Evolutionary conservation across 2,888 invertebrate species (phyloP).

Genomic region (Toxonevra muliebris): DNA sequence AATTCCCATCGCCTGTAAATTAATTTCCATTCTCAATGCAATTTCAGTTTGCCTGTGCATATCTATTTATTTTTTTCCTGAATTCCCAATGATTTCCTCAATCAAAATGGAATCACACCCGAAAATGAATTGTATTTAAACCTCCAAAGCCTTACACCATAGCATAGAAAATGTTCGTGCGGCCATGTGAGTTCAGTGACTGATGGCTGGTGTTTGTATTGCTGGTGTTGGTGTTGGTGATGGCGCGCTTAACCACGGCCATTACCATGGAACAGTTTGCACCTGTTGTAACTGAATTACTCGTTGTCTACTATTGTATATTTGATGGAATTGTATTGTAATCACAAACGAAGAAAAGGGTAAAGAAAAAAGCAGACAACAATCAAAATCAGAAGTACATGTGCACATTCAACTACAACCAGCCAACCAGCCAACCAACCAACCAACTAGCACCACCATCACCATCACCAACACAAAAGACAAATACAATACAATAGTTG

Average conservation of each 20-base stretch:
- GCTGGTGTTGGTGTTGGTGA: conserved; percentile 13
- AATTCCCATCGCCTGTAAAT: background rate
- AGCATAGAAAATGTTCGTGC: background rate
- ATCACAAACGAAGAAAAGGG: background rate
- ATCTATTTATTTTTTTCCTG: conserved; percentile 35
- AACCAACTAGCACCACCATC: background rate
- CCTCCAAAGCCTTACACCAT: background rate
- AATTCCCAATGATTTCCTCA: conserved; percentile 44
- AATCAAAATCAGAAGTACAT: too few relatives aligned
- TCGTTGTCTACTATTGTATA: background rate
- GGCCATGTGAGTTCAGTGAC: conserved; percentile 38
- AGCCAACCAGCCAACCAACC: too few relatives aligned
- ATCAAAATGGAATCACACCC: conserved; percentile 42
- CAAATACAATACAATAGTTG: background rate
- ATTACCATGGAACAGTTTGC: conserved; percentile 17
- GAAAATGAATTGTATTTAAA: background rate
- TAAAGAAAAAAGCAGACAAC: background rate
- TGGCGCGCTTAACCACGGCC: conserved; percentile 14
- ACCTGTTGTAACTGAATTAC: conserved; percentile 7
- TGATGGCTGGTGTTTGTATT: conserved; percentile 18
- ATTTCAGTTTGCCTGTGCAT: conserved; percentile 1
- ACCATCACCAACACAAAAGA: background rate
- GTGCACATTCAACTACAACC: too few relatives aligned
- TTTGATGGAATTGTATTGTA: conserved; percentile 4
- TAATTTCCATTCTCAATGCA: background rate